Evolutionary conservation across 2,113 vertebrate species (phyloP).

Genomic region (Cyprinus carpio): DNA sequence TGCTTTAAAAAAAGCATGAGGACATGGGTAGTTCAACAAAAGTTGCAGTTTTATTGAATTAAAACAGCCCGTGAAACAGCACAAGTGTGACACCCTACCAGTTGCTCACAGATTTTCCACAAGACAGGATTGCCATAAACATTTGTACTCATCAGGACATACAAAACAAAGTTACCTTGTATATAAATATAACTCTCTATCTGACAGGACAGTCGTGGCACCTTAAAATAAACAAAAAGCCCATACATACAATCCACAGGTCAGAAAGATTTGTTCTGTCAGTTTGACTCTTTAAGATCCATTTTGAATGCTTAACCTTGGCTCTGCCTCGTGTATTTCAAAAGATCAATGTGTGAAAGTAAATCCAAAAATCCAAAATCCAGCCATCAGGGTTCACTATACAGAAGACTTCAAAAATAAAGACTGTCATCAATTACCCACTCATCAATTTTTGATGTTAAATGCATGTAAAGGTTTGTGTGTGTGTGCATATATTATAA

Average conservation of each 20-base stretch:
- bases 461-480: too few relatives aligned
- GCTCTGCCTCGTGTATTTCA: not conserved
- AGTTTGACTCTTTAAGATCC: not conserved
- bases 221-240: not conserved
- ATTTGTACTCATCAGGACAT: conserved; percentile 29
- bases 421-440: not conserved
- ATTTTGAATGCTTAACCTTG: not conserved
- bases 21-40: not conserved
- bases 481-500: too few relatives aligned
- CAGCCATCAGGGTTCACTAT: not conserved
- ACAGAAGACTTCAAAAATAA: not conserved
- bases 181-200: conserved; percentile 36
- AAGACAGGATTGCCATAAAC: conserved; percentile 42
- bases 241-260: not conserved
- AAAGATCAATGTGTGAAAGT: not conserved
- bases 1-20: too few relatives aligned
- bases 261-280: conserved; percentile 13
- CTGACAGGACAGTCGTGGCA: not conserved
- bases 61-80: conserved; percentile 45
- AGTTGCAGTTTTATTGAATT: conserved; percentile 46
- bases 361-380: not conserved
- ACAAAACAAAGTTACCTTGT: conserved; percentile 49
- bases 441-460: not conserved
- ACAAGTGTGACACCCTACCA: conserved; percentile 27
- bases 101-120: conserved; percentile 41